Conservation (phyloP, 2,797 vertebrate genomes). For the Loris lydekkerianus region DNA sequence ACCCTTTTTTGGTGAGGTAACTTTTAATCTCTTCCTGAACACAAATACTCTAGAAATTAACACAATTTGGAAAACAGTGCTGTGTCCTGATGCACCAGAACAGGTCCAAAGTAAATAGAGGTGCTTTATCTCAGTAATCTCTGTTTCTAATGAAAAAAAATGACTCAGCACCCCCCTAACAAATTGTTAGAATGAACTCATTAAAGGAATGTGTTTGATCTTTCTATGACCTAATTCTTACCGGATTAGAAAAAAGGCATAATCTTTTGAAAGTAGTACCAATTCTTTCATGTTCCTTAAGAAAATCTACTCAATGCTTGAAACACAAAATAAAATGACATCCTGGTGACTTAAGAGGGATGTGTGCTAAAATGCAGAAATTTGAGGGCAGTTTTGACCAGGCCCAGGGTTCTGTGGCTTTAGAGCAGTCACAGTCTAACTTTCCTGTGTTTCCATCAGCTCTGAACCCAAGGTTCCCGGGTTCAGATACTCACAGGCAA, state of each 20-base stretch:
- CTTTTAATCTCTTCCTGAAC: neutral
- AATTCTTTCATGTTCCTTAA: neutral
- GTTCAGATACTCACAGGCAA: slow-evolving; percentile 94
- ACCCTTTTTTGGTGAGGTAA: neutral
- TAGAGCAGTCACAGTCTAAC: neutral
- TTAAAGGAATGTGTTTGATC: slow-evolving; percentile 10
- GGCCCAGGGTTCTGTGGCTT: neutral
- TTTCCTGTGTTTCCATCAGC: neutral
- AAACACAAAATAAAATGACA: slow-evolving; percentile 9
- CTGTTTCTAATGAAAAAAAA: neutral
- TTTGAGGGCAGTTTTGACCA: neutral
- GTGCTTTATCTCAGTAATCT: neutral
- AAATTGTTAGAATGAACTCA: slow-evolving; percentile 19
- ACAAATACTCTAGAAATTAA: neutral
- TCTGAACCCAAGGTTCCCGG: accelerated
- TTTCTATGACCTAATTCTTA: neutral
- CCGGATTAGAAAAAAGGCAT: neutral
- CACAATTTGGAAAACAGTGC: neutral
- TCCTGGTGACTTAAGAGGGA: neutral
- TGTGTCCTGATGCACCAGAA: neutral
- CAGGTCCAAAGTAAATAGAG: neutral
- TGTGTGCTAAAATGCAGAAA: neutral
- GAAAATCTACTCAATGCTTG: neutral
- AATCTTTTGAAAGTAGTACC: neutral
- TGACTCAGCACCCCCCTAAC: neutral